These are phyloP conservation scores for Theristus sp. DNA, from an alignment of 2,888 invertebrate species.

Conservation along the genomic window DNA sequence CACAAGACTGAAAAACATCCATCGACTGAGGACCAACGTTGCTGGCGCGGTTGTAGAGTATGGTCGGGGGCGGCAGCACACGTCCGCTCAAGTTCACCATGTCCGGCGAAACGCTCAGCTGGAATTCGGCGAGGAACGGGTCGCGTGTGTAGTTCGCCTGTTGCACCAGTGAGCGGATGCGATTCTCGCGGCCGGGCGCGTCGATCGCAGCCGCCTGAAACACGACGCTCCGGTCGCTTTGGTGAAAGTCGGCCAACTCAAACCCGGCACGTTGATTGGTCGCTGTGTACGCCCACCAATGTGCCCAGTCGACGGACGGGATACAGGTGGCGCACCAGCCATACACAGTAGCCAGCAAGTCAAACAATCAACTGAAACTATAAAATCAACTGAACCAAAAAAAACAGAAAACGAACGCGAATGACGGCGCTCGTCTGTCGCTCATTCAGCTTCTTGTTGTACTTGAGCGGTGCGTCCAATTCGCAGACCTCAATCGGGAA, in stretches of 20 bases:
- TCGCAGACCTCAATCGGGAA: constrained; percentile 19
- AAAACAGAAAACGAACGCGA: constrained; percentile 1
- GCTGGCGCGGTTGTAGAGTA: constrained; percentile 13
- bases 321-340: too few relatives aligned
- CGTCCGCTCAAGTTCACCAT: constrained; percentile 22
- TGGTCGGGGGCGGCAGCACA: constrained; percentile 18
- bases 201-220: constrained; percentile 20
- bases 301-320: too few relatives aligned
- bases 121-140: constrained; percentile 9
- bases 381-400: neutral
- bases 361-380: too few relatives aligned
- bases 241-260: too few relatives aligned
- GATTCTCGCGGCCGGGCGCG: constrained; percentile 17
- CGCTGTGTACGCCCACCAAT: too few relatives aligned
- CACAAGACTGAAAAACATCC: neutral
- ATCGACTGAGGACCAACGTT: neutral
- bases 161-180: constrained; percentile 15
- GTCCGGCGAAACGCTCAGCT: constrained; percentile 7
- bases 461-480: constrained; percentile 20
- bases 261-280: too few relatives aligned
- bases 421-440: constrained; percentile 11
- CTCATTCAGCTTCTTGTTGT: constrained; percentile 20
- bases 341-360: too few relatives aligned
- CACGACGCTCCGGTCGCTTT: neutral
- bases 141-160: constrained; percentile 19